Evolutionary conservation across 2,113 vertebrate species (phyloP).

Genomic region (Malurus alboscapulatus): DNA sequence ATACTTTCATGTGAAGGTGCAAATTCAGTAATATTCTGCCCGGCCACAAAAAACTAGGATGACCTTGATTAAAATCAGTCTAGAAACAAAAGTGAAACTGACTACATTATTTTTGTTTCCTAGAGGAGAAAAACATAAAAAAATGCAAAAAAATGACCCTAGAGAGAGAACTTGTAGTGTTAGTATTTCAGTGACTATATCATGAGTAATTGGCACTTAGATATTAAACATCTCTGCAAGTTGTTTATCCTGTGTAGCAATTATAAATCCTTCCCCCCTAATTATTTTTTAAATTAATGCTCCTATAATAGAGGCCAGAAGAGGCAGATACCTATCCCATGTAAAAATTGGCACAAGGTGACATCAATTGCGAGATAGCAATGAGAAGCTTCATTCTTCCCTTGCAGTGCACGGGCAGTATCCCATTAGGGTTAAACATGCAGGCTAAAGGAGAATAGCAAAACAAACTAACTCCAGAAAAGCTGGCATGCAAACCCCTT

Average conservation of each 20-base stretch:
- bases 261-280: not conserved
- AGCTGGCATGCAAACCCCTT: not conserved
- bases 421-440: not conserved
- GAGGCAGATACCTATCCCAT: not conserved
- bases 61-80: not conserved
- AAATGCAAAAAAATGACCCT: not conserved
- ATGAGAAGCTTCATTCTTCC: not conserved
- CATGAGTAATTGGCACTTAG: not conserved
- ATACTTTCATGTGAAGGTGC: not conserved
- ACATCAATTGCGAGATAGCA: not conserved
- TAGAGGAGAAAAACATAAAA: not conserved
- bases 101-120: not conserved
- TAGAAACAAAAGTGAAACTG: constrained; percentile 46
- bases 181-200: not conserved
- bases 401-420: not conserved
- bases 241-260: not conserved
- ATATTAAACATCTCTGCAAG: not conserved
- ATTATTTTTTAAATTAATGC: not conserved
- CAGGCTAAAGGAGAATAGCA: not conserved
- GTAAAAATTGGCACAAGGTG: not conserved
- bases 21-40: not conserved
- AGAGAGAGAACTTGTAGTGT: not conserved
- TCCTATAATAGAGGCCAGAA: not conserved
- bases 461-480: not conserved
- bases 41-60: not conserved